Evolutionary conservation across 2,888 invertebrate genomes (phyloP).

Genomic region (Boloria selene): DNA sequence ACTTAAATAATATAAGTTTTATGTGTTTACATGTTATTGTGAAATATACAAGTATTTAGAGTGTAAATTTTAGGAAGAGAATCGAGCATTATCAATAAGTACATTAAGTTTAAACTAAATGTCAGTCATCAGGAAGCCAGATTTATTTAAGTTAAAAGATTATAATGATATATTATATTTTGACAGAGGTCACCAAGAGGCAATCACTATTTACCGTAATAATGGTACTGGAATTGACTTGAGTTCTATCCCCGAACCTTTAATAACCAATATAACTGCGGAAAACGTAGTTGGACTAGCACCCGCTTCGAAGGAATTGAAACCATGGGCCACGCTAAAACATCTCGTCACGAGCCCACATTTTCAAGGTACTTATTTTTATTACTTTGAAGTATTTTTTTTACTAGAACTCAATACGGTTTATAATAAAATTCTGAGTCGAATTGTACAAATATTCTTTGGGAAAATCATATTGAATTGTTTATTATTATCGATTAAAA

Average conservation of each 20-base stretch:
- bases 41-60: too few relatives aligned
- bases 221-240: conserved; percentile 64
- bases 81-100: too few relatives aligned
- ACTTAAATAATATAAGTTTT: too few relatives aligned
- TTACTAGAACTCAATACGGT: background rate
- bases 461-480: too few relatives aligned
- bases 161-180: background rate
- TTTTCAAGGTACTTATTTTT: conserved; percentile 17
- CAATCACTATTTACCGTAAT: conserved; percentile 62
- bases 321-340: conserved; percentile 47
- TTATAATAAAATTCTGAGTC: background rate
- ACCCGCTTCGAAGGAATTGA: conserved; percentile 43
- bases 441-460: too few relatives aligned
- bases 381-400: background rate
- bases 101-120: too few relatives aligned
- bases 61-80: too few relatives aligned
- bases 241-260: conserved; percentile 55
- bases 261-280: conserved; percentile 69
- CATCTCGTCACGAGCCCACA: conserved; percentile 16
- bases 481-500: too few relatives aligned
- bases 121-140: background rate
- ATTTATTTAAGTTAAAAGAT: too few relatives aligned
- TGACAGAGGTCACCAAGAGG: conserved; percentile 64
- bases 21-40: too few relatives aligned
- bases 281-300: conserved; percentile 63